phyloP scores from a whole-genome alignment of 2,113 vertebrate species.

The Rana temporaria region DNA sequence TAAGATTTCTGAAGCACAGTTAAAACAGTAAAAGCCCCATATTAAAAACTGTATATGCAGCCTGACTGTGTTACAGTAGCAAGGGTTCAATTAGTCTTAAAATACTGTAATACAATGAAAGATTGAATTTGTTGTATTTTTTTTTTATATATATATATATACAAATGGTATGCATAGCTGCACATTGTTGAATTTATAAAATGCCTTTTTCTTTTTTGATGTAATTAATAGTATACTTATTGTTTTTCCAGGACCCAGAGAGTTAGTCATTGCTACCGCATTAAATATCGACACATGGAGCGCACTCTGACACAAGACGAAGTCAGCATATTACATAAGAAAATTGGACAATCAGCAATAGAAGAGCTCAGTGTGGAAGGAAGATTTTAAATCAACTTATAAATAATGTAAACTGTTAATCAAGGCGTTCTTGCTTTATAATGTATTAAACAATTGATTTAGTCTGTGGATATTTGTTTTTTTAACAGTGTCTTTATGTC shows the following conservation, averaged over 20 bases:
- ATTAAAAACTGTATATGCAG: no score
- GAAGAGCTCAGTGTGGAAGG: constrained; percentile 84
- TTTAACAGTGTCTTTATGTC: not conserved
- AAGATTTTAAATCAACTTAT: constrained; percentile 74
- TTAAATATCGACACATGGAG: constrained; percentile 91
- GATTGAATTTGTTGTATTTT: no score
- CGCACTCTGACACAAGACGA: constrained; percentile 86
- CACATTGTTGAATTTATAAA: no score
- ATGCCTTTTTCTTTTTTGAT: no score
- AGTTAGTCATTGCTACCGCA: constrained; percentile 89
- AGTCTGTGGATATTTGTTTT: not conserved
- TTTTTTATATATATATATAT: no score
- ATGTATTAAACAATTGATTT: not conserved
- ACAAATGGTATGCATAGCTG: no score
- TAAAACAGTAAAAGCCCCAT: no score
- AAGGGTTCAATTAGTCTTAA: no score
- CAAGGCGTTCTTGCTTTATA: not conserved
- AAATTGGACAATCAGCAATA: constrained; percentile 76
- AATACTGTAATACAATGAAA: no score
- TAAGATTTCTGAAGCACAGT: no score
- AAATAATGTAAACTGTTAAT: not conserved
- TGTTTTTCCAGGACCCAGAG: constrained; percentile 77
- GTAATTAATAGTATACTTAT: constrained; percentile 24
- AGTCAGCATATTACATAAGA: constrained; percentile 77
- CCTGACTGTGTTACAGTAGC: no score